Conservation (phyloP, 2,113 vertebrate genomes). For the Barbus barbus region DNA sequence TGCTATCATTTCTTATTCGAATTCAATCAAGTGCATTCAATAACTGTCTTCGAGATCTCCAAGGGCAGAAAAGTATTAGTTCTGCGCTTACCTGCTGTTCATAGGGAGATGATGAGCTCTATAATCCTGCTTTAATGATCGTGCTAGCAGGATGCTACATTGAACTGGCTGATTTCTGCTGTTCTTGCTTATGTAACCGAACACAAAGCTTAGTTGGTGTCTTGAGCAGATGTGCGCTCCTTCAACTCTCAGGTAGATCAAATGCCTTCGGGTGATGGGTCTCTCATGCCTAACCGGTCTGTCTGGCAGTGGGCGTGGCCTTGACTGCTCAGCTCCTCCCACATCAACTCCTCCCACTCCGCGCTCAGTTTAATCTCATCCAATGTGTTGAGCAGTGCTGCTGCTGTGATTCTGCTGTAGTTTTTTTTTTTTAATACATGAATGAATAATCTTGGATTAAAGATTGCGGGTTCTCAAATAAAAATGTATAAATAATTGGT, state of each 20-base stretch:
- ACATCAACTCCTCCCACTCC: conserved; percentile 8
- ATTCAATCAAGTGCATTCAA: background rate
- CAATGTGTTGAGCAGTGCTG: background rate
- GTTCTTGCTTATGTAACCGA: background rate
- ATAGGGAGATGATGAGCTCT: background rate
- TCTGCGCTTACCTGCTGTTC: conserved; percentile 4
- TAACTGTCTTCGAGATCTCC: background rate
- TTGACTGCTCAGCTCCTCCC: conserved; percentile 20
- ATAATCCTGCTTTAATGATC: background rate
- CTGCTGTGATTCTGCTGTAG: background rate
- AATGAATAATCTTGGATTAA: background rate
- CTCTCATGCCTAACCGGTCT: conserved; percentile 37
- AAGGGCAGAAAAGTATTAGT: background rate
- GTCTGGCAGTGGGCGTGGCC: conserved; percentile 21
- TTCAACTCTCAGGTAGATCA: conserved; percentile 4
- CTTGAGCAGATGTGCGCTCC: background rate
- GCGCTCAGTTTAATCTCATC: background rate
- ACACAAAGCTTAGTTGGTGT: background rate
- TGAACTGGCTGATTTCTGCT: conserved; percentile 19
- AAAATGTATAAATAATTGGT: background rate
- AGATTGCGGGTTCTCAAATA: background rate
- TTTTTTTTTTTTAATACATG: background rate
- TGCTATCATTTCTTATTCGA: background rate
- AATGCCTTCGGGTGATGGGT: background rate
- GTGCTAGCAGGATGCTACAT: background rate